A percentile compares a stretch with the other conserved stretches of the same genome.
Evolutionary conservation across 2,113 vertebrate species (phyloP).

Genomic region (Stigmatopora nigra): DNA sequence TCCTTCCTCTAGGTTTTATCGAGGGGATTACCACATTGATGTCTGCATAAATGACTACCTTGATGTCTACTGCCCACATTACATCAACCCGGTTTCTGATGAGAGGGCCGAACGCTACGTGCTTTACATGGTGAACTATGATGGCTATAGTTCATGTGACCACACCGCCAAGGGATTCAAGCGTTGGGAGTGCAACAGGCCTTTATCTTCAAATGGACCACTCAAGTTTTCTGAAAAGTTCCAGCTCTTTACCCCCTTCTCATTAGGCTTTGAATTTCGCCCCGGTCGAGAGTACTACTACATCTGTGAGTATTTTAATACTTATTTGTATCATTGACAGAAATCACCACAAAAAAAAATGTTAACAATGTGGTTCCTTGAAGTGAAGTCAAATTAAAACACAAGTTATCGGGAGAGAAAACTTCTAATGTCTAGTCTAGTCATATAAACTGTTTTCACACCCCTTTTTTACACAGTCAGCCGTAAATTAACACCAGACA

Average conservation of each 20-base stretch:
- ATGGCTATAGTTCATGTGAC: conserved; percentile 96
- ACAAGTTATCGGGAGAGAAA: conserved; percentile 45
- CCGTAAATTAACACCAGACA: too few relatives aligned
- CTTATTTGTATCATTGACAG: background rate
- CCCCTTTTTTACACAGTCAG: too few relatives aligned
- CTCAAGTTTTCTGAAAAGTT: conserved; percentile 99
- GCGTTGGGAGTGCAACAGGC: conserved; percentile 97
- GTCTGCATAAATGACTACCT: conserved; percentile 98
- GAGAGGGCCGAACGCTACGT: conserved; percentile 89
- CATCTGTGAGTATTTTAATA: conserved; percentile 85
- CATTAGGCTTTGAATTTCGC: conserved; percentile 95
- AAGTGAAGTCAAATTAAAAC: conserved; percentile 47
- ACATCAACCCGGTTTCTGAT: conserved; percentile 80
- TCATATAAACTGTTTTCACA: too few relatives aligned
- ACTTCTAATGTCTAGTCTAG: conserved; percentile 28
- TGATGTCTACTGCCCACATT: conserved; percentile 96
- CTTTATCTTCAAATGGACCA: conserved; percentile 87
- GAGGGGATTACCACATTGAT: conserved; percentile 91
- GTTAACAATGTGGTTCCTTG: conserved; percentile 38
- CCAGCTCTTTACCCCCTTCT: conserved; percentile 98
- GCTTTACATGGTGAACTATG: conserved; percentile 99
- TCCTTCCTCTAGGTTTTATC: conserved; percentile 76
- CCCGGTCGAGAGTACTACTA: conserved; percentile 98
- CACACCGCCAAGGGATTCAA: conserved; percentile 97
- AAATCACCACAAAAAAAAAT: background rate